Conservation (phyloP, 2,888 invertebrate species). For the Keiferia lycopersicella region DNA sequence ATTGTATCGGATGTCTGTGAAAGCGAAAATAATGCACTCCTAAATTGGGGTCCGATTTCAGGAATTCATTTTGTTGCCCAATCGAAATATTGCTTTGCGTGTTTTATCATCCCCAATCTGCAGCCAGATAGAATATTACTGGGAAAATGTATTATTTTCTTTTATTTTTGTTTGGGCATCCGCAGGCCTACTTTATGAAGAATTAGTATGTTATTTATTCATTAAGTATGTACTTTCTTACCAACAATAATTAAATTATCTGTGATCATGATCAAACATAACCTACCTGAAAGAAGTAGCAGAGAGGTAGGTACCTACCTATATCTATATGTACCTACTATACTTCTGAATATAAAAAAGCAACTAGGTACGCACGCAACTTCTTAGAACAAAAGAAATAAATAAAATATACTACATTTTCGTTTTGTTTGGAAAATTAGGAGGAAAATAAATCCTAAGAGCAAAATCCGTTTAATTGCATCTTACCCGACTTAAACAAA, state of each 20-base stretch:
- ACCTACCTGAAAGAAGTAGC: no score
- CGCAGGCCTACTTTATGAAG: no score
- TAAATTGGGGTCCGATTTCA: constrained; percentile 76
- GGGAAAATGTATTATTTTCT: neutral
- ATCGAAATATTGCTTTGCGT: constrained; percentile 72
- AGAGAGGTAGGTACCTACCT: no score
- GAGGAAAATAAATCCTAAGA: constrained; percentile 2
- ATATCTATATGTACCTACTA: no score
- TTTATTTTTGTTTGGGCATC: neutral
- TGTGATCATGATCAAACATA: no score
- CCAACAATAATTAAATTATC: no score
- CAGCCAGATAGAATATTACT: neutral
- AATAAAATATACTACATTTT: neutral
- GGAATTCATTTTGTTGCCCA: constrained; percentile 71
- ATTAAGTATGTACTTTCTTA: no score
- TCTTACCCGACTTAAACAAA: constrained; percentile 43
- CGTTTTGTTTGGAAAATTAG: neutral
- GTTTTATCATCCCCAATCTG: constrained; percentile 43
- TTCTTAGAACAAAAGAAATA: no score
- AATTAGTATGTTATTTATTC: no score
- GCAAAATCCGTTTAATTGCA: constrained; percentile 23
- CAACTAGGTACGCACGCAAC: no score
- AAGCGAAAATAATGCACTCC: constrained; percentile 81
- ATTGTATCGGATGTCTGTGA: constrained; percentile 82
- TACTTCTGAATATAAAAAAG: no score